Evolutionary conservation across 1,140 invertebrate species (phyloP), one percentile per base, ranked within the genome.

Genomic region (Danaus plexippus): DNA sequence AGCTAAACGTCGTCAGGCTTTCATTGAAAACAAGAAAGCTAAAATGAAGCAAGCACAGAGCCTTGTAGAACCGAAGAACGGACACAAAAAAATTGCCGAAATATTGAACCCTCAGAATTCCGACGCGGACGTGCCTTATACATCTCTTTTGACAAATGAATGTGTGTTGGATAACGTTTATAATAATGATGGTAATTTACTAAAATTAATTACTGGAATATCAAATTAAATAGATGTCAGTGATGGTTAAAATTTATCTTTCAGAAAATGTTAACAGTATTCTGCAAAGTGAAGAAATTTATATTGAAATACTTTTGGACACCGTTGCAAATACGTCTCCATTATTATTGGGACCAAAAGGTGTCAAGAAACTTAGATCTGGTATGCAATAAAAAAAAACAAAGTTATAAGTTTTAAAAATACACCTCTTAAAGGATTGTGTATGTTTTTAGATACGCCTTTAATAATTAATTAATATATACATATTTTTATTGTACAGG

Each of bases 241-340:
- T 45, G 7, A 46, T 47, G 18, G 9, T 32, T 12, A 8, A n/a
- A 48, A 1, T 46, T 43, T 55, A 52, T 11, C 50, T 76, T 75
- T 64, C 68, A 87, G 84, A 85, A 57, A 87, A 81, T 52, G 78
- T 85, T 7, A 87, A 87, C 48, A 68, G 73, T 22, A 87, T 88
- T 40, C 73, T 88, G 46, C 84, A 84, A 64, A 84, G 84, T 52
- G 87, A 88, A 77, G 87, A 88, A 71, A 82, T 85, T 11, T 88
- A 85, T 54, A 85, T 88, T 64, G 86, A 88, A 67, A 85, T 87
- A 11, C 70, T 88, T 52, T 60, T 88, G 40, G 87, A 88, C 54
- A 85, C 78, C 12, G 83, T 81, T 45, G 73, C 83, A 15, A 80
- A 85, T 57, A 81, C 85, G 67, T 76, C 82, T 6, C 79, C 87